phyloP scores from a whole-genome alignment of 2,888 invertebrate genomes.

The Antheraea yamamai region DNA sequence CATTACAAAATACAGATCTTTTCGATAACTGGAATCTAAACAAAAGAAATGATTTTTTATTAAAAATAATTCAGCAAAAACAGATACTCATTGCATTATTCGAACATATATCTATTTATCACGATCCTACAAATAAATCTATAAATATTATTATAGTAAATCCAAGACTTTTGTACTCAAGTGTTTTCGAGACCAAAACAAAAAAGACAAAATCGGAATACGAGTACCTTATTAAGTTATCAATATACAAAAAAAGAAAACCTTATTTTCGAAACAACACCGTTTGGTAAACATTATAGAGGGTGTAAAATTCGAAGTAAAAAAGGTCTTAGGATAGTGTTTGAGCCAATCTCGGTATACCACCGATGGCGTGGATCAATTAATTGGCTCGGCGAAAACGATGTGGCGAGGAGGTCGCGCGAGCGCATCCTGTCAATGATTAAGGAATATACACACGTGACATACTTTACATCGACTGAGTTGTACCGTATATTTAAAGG shows the following conservation, averaged over 20 bases:
- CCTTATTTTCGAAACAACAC: background rate
- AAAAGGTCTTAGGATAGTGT: slow-evolving; percentile 31
- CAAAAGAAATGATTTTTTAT: too few relatives aligned
- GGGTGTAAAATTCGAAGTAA: slow-evolving; percentile 18
- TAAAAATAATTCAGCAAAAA: too few relatives aligned
- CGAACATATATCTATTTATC: too few relatives aligned
- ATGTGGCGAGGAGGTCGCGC: slow-evolving; percentile 29
- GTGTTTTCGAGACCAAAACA: too few relatives aligned
- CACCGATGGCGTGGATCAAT: slow-evolving; percentile 54
- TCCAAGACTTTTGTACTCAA: too few relatives aligned
- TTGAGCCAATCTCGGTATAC: slow-evolving; percentile 56
- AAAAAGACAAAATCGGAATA: background rate
- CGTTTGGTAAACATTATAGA: slow-evolving; percentile 5
- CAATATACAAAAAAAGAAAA: background rate
- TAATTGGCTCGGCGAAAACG: slow-evolving; percentile 64
- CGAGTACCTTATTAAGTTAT: background rate
- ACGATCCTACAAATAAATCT: too few relatives aligned
- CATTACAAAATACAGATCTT: too few relatives aligned
- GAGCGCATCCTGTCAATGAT: background rate
- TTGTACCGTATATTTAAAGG: too few relatives aligned
- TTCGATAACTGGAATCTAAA: too few relatives aligned
- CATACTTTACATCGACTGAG: background rate
- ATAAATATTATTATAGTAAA: too few relatives aligned
- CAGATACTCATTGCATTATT: too few relatives aligned
- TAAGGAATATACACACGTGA: background rate